Conservation (phyloP, 2,113 vertebrate genomes). For the Geococcyx californianus region DNA sequence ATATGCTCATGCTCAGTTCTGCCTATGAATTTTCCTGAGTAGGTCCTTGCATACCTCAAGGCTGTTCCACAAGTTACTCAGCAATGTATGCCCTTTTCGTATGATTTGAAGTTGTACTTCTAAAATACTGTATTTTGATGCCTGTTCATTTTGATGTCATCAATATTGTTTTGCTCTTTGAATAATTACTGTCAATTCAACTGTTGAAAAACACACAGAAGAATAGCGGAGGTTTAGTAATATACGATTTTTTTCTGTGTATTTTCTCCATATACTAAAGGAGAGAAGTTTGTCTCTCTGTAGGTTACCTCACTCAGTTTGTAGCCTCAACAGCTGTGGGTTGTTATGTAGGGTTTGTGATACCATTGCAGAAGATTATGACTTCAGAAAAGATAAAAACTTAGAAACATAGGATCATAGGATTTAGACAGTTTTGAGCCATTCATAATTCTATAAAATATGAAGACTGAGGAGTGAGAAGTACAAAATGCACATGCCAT, state of each 20-base stretch:
- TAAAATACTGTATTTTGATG: background rate
- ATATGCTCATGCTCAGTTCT: background rate
- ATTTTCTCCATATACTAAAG: background rate
- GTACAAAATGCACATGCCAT: background rate
- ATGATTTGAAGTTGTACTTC: background rate
- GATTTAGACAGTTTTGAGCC: background rate
- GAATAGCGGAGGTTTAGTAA: background rate
- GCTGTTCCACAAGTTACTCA: background rate
- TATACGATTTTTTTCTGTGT: background rate
- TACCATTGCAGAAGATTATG: background rate
- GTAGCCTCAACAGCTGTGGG: background rate
- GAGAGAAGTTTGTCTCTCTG: background rate
- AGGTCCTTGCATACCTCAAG: background rate
- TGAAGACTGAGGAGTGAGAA: background rate
- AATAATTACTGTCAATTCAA: background rate
- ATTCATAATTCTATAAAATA: background rate
- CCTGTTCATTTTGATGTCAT: background rate
- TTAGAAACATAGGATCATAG: background rate
- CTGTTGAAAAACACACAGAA: background rate
- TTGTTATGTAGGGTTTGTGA: background rate
- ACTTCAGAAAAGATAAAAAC: conserved; percentile 1
- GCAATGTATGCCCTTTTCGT: background rate
- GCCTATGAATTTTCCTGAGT: background rate
- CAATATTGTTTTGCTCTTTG: background rate
- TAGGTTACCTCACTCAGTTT: background rate